phyloP scores from a whole-genome alignment of 1,140 invertebrate genomes.

The Caenorhabditis tropicalis region DNA sequence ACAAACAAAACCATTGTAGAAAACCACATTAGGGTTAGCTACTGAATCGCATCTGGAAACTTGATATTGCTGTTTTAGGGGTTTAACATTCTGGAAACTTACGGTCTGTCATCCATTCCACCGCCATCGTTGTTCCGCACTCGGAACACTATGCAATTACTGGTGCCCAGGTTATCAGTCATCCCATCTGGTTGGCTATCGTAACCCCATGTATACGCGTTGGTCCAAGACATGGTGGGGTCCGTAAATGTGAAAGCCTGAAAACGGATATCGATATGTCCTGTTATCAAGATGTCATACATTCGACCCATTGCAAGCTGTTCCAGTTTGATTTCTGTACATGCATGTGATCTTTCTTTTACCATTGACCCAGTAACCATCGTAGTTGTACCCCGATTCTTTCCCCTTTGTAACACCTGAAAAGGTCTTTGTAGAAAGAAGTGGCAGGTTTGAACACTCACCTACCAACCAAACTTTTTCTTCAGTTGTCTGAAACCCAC shows the following conservation, averaged over 20 bases:
- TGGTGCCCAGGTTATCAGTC: neutral
- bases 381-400: neutral
- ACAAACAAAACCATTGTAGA: no score
- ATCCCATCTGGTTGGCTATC: neutral
- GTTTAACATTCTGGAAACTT: neutral
- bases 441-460: neutral
- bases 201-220: neutral
- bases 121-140: neutral
- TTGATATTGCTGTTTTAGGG: neutral
- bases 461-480: neutral
- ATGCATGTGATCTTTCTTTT: neutral
- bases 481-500: neutral
- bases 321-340: neutral
- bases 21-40: no score
- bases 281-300: neutral
- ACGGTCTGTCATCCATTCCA: neutral
- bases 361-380: slow-evolving; percentile 3
- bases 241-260: neutral
- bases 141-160: neutral
- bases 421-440: neutral
- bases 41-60: neutral
- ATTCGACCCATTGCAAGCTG: neutral
- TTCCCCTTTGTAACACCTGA: neutral
- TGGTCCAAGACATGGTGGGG: neutral
- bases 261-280: neutral